Base-by-base conservation (phyloP, 2,113 vertebrate species). In the Lepidothrix coronata region DNA sequence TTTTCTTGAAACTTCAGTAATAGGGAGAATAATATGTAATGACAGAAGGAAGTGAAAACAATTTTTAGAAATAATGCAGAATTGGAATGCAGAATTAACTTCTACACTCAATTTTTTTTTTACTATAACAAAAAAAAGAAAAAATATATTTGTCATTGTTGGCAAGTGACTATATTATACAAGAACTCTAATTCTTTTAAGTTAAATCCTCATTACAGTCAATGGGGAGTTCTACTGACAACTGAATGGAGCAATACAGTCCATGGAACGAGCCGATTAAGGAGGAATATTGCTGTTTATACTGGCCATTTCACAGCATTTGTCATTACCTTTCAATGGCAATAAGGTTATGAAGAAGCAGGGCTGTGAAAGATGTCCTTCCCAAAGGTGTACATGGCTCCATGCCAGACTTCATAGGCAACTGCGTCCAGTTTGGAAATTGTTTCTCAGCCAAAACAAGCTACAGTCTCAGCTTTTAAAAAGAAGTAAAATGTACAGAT, bases 341-440 rank as follows among this genome's bases (percentile, higher is more conserved):
- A 94, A 67, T 67, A 77, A 96, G 77, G 92, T 94, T 95, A 88
- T 3, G 10, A 87, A 77, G 87, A 93, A 94, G 54, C 71, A 77
- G 74, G 57, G 58, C 75, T 76, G 68, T 82, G 88, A 94, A 91
- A 95, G 49, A 75, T 93, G 65, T 84, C 87, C 89, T 96, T 95
- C 63, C 78, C 75, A 51, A 63, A 90, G 87, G 94, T 90, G 73
- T 57, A 81, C 2, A 0, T 95, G 91, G 78, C 85, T 96, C 59
- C 82, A n/a, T 0, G 58, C 85, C 95, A 95, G 68, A 39, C 62
- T 84, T 89, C 5, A 21, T 23, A 90, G 88, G 82, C 73, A 86
- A 93, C 89, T 30, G 25, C 6, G 1, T 90, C 63, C 39, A 10
- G 70, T 84, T 90, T 85, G 81, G 86, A 93, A 96, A 87, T 76